A percentile compares a stretch with the other conserved stretches of the same genome.
Evolutionary conservation across 2,888 invertebrate genomes (phyloP).

Genomic region (Cantharis rufa): DNA sequence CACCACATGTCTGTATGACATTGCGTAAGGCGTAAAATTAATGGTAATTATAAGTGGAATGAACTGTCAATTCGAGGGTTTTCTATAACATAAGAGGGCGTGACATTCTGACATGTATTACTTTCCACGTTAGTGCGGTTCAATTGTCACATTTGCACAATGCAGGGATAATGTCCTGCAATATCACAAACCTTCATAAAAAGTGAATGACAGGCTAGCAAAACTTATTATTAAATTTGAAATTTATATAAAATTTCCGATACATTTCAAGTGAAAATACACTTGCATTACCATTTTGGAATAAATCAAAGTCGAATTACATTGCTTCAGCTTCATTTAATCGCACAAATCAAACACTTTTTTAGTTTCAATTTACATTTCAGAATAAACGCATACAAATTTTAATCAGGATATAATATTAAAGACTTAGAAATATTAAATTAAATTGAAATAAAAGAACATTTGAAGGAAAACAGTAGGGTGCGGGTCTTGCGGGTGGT

Average conservation of each 20-base stretch:
- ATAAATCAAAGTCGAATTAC: not conserved
- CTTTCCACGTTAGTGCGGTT: slow-evolving; percentile 36
- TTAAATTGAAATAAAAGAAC: no score
- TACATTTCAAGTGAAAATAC: not conserved
- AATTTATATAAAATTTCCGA: not conserved
- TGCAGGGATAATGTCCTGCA: slow-evolving; percentile 6
- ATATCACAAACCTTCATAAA: not conserved
- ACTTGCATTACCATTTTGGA: not conserved
- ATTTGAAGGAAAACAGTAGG: no score
- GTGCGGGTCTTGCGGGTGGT: no score
- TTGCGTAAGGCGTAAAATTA: slow-evolving; percentile 54
- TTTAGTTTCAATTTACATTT: not conserved
- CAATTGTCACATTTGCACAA: slow-evolving; percentile 23
- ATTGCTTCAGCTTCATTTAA: not conserved
- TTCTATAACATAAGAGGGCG: slow-evolving; percentile 49
- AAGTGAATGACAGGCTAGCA: not conserved
- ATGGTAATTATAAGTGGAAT: slow-evolving; percentile 54
- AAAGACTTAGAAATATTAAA: no score
- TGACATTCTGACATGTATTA: slow-evolving; percentile 49
- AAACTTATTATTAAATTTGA: not conserved
- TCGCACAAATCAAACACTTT: not conserved
- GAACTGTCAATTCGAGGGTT: slow-evolving; percentile 54
- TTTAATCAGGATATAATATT: not conserved
- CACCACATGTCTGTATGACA: slow-evolving; percentile 35
- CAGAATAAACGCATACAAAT: not conserved